phyloP scores from a whole-genome alignment of 2,797 vertebrate species.

The Takifugu rubripes region DNA sequence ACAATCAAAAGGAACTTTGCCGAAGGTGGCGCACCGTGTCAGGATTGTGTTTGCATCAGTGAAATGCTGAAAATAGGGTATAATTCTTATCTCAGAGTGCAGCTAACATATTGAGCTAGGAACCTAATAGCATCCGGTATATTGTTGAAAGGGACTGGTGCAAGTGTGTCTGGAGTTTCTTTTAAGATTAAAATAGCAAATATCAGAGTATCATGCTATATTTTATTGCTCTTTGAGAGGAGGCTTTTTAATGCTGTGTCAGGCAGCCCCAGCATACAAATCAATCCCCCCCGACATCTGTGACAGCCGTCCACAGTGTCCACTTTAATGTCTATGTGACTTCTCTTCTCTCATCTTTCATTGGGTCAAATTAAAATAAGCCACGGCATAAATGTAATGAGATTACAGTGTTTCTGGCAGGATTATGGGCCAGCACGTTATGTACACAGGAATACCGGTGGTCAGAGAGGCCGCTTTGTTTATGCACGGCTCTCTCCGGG shows the following conservation, averaged over 20 bases:
- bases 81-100: no score
- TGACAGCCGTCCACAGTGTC: conserved; percentile 29
- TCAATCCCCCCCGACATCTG: conserved; percentile 45
- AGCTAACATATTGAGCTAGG: no score
- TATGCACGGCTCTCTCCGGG: conserved; percentile 36
- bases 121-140: no score
- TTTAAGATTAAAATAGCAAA: no score
- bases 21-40: conserved; percentile 68
- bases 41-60: conserved; percentile 53
- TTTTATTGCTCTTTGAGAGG: conserved; percentile 8
- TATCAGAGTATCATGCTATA: not conserved
- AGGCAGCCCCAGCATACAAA: conserved; percentile 12
- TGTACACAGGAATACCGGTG: conserved; percentile 37
- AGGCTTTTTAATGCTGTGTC: conserved; percentile 15
- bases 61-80: conserved; percentile 43
- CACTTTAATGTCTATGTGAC: conserved; percentile 46
- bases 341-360: conserved; percentile 57
- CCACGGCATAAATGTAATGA: conserved; percentile 57
- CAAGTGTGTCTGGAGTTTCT: no score
- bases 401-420: conserved; percentile 62
- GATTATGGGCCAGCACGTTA: conserved; percentile 53
- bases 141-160: no score
- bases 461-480: conserved; percentile 62
- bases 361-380: conserved; percentile 64
- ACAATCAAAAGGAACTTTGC: conserved; percentile 76